Base-by-base conservation (phyloP, 2,888 invertebrate genomes). In the Cyclophora albipunctata region DNA sequence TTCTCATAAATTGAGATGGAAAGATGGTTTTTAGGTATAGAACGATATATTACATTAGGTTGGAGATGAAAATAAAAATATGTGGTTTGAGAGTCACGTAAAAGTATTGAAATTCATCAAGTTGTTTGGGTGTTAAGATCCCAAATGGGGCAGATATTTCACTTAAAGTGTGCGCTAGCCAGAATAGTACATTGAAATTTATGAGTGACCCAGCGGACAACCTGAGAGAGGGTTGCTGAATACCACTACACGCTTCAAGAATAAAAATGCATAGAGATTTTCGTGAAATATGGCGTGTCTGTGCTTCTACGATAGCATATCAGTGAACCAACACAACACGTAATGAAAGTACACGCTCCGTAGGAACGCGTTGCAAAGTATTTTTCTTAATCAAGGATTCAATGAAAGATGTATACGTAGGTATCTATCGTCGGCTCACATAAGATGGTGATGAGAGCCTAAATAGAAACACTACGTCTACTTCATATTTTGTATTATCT, bases 171-270 rank as follows among this genome's bases (percentile, higher is more conserved):
- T 80, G 72, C 78, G 70, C 74, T 66, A 70, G 75, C 73, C 68
- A 75, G 79, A 79, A 78, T 78, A 74, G 76, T 75, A 78, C 75
- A 82, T 82, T 81, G 81, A 78, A 77, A 82, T 83, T 82, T 82
- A 83, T 77, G 79, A 78, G 78, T 75, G 77, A 76, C 77, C 81
- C 72, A 50, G 67, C 76, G 75, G 78, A 73, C 78, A 74, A 64
- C 71, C 66, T 69, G 68, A 68, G 68, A 73, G 73, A 66, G 69
- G 68, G 69, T 64, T 72, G 70, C 66, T 71, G 71, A 69, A 70
- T 67, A 69, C 66, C 69, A 69, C 67, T 66, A 66, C 37, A 67
- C 68, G 65, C 66, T 71, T 62, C 67, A 62, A 66, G 71, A 75
- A 73, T 74, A 75, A 74, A 77, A 77, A 71, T 71, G 68, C 71